Evolutionary conservation across 2,113 vertebrate species (phyloP), one percentile per base, ranked within the genome.

Genomic region (Hipposideros armiger): DNA sequence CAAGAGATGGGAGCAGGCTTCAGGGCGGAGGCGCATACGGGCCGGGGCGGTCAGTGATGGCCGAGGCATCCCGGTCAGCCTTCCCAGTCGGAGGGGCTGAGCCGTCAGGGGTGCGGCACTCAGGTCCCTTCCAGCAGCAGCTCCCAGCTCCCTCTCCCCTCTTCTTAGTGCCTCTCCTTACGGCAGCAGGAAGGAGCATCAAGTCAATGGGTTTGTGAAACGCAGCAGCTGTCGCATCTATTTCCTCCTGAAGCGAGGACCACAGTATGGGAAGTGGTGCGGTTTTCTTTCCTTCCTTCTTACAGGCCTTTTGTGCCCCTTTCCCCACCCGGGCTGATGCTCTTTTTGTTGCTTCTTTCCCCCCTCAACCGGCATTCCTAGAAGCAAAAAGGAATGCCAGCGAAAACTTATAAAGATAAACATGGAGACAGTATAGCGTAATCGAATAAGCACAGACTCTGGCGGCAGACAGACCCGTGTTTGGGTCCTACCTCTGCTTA

Each of bases 301-400:
- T 8, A 26, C 10, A 4, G 36, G 74, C n/a, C 30, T 82, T 93
- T 42, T 72, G 58, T 80, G 22, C 6, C 5, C 32, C 4, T 14
- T 56, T 32, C 36, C 8, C 17, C 11, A 3, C 36, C 32, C 19
- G 13, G 19, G 74, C 42, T 36, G 54, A 24, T 60, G 40, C 15
- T 70, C 47, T 60, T 82, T 54, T 54, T 64, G 2, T 40, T 78
- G 78, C 66, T 47, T 85, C 54, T 69, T 50, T 82, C 26, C 13
- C 32, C 66, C 24, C 22, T 54, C 60, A 60, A 3, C 26, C 89
- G 69, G 87, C 94, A 83, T 91, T 93, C 72, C 64, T 95, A 22
- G 78, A 66, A 80, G 88, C 22, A 47, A 58, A 88, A 93, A 85
- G 76, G 83, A 87, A 87, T 47, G 84, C 62, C 28, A 40, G 90